These are phyloP conservation scores for Aphyosemion australe DNA, from an alignment of 2,113 vertebrate species.

Conservation along the genomic window DNA sequence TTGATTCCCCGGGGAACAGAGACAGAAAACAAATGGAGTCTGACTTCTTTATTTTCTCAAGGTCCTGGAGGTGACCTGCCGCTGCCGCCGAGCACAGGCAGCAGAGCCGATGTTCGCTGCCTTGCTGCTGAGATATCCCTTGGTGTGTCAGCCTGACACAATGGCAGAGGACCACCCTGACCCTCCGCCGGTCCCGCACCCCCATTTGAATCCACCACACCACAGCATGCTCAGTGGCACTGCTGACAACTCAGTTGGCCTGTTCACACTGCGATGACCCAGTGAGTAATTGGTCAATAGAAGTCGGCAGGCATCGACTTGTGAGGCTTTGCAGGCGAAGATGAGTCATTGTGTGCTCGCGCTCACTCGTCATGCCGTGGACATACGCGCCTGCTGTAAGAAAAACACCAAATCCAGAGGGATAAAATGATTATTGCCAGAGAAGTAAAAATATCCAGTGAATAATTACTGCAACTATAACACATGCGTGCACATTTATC, in stretches of 20 bases:
- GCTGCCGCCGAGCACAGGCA: constrained; percentile 19
- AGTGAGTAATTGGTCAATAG: constrained; percentile 56
- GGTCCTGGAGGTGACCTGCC: constrained; percentile 57
- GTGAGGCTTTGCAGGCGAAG: constrained; percentile 33
- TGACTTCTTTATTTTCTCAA: constrained; percentile 69
- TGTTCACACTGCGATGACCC: constrained; percentile 42
- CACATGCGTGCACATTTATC: constrained; percentile 54
- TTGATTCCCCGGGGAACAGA: constrained; percentile 61
- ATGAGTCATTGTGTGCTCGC: constrained; percentile 43
- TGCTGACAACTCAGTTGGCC: constrained; percentile 55
- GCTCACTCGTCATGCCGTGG: constrained; percentile 17
- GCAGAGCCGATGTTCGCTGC: constrained; percentile 18
- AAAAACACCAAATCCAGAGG: constrained; percentile 24
- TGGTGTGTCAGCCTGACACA: constrained; percentile 51
- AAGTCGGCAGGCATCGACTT: constrained; percentile 41
- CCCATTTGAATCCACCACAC: constrained; percentile 19
- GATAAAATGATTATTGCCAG: constrained; percentile 35
- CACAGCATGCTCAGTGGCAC: constrained; percentile 24
- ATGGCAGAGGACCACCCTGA: constrained; percentile 21
- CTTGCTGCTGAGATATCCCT: constrained; percentile 33
- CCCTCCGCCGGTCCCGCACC: neutral
- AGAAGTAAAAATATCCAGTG: constrained; percentile 43
- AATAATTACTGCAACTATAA: constrained; percentile 66
- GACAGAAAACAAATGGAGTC: constrained; percentile 71
- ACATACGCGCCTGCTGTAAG: constrained; percentile 12